A percentile compares a stretch with the other conserved stretches of the same genome.
Evolutionary conservation across 2,113 vertebrate species (phyloP).

Genomic region (Gambusia holbrooki): DNA sequence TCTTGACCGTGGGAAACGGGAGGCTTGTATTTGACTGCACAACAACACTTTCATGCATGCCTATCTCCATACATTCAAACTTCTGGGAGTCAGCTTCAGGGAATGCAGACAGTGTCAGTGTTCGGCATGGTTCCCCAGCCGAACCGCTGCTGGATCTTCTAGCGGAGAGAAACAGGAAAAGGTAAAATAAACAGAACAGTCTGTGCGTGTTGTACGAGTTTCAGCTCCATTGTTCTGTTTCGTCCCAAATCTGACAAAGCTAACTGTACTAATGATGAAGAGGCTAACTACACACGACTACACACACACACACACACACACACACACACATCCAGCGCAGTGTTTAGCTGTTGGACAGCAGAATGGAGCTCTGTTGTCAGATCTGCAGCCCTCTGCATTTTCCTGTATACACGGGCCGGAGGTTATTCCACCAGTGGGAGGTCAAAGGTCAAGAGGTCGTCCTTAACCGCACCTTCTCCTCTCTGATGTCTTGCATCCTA

Average conservation of each 20-base stretch:
- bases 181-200: constrained; percentile 23
- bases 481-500: constrained; percentile 27
- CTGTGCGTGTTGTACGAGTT: constrained; percentile 23
- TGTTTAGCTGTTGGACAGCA: constrained; percentile 58
- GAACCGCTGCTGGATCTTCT: constrained; percentile 14
- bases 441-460: constrained; percentile 38
- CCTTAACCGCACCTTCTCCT: background rate
- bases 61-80: constrained; percentile 4
- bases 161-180: constrained; percentile 23
- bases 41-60: background rate
- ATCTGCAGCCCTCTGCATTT: constrained; percentile 67
- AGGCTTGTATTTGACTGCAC: constrained; percentile 30
- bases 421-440: constrained; percentile 62
- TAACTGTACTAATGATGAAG: constrained; percentile 62
- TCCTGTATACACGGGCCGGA: constrained; percentile 31
- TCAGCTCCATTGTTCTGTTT: constrained; percentile 66
- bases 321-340: constrained; percentile 6
- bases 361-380: constrained; percentile 69
- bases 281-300: constrained; percentile 7
- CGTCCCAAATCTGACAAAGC: constrained; percentile 68
- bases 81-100: background rate
- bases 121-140: background rate
- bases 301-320: background rate
- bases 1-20: constrained; percentile 43
- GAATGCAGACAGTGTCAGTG: background rate